These are phyloP conservation scores for Nanorana parkeri DNA, from an alignment of 2,113 vertebrate species.

Conservation along the genomic window DNA sequence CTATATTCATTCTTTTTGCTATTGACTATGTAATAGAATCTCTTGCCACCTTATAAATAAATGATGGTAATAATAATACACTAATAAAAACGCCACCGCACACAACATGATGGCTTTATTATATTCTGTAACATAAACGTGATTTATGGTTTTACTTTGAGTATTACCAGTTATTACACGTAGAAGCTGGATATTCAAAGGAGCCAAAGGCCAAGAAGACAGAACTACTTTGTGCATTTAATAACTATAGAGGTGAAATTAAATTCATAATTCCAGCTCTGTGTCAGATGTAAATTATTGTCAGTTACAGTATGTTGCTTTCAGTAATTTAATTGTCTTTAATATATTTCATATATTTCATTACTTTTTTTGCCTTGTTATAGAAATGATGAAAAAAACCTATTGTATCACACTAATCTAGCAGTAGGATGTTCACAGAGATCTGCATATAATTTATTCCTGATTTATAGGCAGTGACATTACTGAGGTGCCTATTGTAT, in stretches of 20 bases:
- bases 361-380: not conserved
- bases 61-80: conserved; percentile 39
- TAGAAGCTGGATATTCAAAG: conserved; percentile 30
- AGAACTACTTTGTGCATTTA: conserved; percentile 30
- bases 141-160: conserved; percentile 28
- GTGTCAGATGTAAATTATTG: conserved; percentile 16
- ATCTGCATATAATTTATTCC: not conserved
- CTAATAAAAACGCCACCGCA: conserved; percentile 41
- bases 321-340: conserved; percentile 18
- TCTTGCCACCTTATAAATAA: conserved; percentile 44
- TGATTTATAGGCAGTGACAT: not conserved
- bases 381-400: not conserved
- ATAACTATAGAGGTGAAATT: conserved; percentile 16
- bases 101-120: conserved; percentile 28
- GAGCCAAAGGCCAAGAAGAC: conserved; percentile 24
- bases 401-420: not conserved
- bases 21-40: conserved; percentile 22
- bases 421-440: not conserved
- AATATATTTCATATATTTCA: conserved; percentile 30
- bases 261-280: conserved; percentile 11
- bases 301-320: conserved; percentile 15
- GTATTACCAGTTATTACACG: conserved; percentile 37
- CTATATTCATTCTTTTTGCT: conserved; percentile 4
- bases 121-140: conserved; percentile 19
- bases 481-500: too few species aligned